phyloP scores from a whole-genome alignment of 2,797 vertebrate genomes.

The Amniataba percoides region DNA sequence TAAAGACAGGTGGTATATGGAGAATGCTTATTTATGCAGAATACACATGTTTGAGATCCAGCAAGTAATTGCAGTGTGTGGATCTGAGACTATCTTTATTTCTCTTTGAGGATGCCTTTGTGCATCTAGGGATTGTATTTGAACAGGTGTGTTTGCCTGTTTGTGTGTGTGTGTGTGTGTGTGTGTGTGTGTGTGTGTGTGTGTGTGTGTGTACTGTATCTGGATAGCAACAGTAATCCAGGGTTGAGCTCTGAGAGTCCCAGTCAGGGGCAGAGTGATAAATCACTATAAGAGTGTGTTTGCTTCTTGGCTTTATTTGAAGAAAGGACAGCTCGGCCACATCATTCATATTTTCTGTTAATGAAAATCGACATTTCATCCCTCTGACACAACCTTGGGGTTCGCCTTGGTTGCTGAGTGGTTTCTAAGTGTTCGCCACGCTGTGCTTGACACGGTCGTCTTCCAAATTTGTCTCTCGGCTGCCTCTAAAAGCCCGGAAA shows the following conservation, averaged over 20 bases:
- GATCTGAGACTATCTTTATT: conserved; percentile 28
- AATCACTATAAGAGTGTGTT: conserved; percentile 51
- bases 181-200: neutral
- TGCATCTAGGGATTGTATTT: conserved; percentile 4
- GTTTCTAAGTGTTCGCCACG: conserved; percentile 38
- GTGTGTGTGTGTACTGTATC: conserved; percentile 11
- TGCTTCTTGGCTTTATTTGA: conserved; percentile 51
- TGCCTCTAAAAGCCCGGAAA: conserved; percentile 33
- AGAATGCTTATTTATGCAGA: conserved; percentile 44
- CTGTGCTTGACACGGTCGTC: conserved; percentile 23
- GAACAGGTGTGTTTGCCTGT: conserved; percentile 9
- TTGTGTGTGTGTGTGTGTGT: neutral
- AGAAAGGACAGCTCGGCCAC: conserved; percentile 33
- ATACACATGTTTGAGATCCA: conserved; percentile 48
- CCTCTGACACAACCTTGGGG: conserved; percentile 46
- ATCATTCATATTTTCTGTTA: conserved; percentile 56
- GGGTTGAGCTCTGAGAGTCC: conserved; percentile 31
- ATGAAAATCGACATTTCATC: conserved; percentile 67
- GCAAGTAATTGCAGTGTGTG: conserved; percentile 29
- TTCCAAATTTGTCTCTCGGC: conserved; percentile 47
- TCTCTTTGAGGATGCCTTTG: conserved; percentile 14
- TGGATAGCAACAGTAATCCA: conserved; percentile 28
- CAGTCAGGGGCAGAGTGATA: conserved; percentile 31
- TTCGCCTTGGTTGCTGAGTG: conserved; percentile 42
- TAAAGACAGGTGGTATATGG: conserved; percentile 40